Conservation (phyloP, 2,113 vertebrate genomes). For the Lepisosteus oculatus region DNA sequence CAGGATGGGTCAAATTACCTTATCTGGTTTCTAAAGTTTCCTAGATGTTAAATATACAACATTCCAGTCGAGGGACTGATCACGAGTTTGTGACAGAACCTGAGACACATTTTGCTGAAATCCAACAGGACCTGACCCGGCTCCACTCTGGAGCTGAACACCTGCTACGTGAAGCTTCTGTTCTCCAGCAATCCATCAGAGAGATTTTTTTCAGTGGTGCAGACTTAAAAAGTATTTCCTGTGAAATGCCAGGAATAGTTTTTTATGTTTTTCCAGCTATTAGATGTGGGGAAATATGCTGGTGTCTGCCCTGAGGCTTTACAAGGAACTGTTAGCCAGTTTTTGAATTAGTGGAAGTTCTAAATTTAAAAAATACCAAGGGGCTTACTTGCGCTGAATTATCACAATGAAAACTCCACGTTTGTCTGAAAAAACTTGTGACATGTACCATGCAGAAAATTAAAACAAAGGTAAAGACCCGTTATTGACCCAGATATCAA, state of each 20-base stretch:
- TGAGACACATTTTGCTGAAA: not conserved
- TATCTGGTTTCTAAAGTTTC: too few species aligned
- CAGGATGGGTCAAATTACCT: too few species aligned
- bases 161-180: not conserved
- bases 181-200: not conserved
- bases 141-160: not conserved
- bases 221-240: conserved; percentile 1
- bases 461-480: too few species aligned
- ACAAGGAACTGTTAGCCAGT: not conserved
- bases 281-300: not conserved
- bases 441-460: too few species aligned
- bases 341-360: not conserved
- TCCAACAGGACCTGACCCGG: not conserved
- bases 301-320: not conserved
- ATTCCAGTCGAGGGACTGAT: not conserved
- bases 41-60: too few species aligned
- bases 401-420: too few species aligned
- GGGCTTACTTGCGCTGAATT: too few species aligned
- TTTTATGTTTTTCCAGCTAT: not conserved
- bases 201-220: not conserved
- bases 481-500: too few species aligned
- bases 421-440: too few species aligned
- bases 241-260: not conserved
- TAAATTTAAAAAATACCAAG: not conserved
- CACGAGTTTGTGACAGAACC: not conserved